Percentiles rank a stretch among this genome's conserved stretches.
phyloP scores from a whole-genome alignment of 1,140 invertebrate genomes.

The Pemphigus obesinymphae region DNA sequence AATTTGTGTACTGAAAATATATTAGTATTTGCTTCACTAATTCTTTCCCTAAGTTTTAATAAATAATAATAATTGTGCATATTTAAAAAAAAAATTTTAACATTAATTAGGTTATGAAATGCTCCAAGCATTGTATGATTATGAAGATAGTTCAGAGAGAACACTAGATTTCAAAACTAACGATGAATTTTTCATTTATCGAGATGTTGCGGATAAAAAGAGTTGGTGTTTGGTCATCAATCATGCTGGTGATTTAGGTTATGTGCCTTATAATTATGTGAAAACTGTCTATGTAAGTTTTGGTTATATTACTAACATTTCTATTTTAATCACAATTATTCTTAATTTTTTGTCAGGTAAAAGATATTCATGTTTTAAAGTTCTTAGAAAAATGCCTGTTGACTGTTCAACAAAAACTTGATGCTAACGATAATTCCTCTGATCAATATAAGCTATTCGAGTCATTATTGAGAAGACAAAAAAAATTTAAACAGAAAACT shows the following conservation, averaged over 20 bases:
- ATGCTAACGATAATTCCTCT: not conserved
- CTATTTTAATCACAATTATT: not conserved
- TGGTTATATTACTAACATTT: not conserved
- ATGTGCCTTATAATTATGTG: conserved; percentile 20
- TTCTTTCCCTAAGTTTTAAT: too few species aligned
- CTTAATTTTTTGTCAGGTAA: not conserved
- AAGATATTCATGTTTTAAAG: not conserved
- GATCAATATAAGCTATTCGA: not conserved
- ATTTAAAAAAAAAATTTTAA: not conserved
- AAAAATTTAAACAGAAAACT: conserved; percentile 17
- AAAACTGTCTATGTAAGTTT: conserved; percentile 32
- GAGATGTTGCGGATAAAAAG: conserved; percentile 33
- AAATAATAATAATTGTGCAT: too few species aligned
- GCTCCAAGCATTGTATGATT: conserved; percentile 30
- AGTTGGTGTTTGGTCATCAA: conserved; percentile 37
- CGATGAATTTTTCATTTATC: conserved; percentile 35
- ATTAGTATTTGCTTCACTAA: too few species aligned
- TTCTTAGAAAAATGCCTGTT: conserved; percentile 12
- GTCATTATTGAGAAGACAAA: conserved; percentile 25
- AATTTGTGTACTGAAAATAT: too few species aligned
- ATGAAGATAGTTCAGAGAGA: conserved; percentile 14
- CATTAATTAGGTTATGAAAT: conserved; percentile 23
- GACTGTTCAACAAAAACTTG: conserved; percentile 6
- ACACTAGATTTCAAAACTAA: conserved; percentile 7
- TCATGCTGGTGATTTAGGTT: conserved; percentile 5